Evolutionary conservation across 2,797 vertebrate genomes (phyloP), one percentile per base, ranked within the genome.

Genomic region (Monodelphis domestica): DNA sequence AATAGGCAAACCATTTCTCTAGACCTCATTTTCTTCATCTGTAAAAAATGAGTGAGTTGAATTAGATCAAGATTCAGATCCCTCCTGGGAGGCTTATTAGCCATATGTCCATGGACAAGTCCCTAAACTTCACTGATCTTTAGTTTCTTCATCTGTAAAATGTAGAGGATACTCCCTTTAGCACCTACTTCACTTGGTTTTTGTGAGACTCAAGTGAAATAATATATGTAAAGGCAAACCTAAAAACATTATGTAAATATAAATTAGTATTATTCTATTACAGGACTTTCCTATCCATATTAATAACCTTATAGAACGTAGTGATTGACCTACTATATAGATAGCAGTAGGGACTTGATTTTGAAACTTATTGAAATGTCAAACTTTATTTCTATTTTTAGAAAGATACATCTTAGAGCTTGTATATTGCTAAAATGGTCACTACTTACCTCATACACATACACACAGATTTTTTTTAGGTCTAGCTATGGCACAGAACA

Each of bases 331-430:
- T 12, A 91, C 52, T 53, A 93, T 88, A 90, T 63, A 93, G 6
- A 38, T 24, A 93, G 90, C 93, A 89, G 30, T 59, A 78, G 17
- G 21, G n/a, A 17, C n/a, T 78, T 78, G n/a, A 38, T 24, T 78
- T 78, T 38, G 38, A 38, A 70, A 89, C 55, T 94, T 92, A 12
- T 33, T 78, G 14, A 84, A 92, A 70, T 91, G 94, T 84, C 5
- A 54, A 54, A n/a, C 17, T 54, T 78, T 63, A 93, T 91, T 87
- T 88, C 89, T 91, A 2, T 78, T 90, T 55, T 55, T 59, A 50
- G 52, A 53, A 91, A 89, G 55, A 56, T 14, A 63, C 33, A 87
- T 63, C 91, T 53, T 92, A 63, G 50, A 89, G 53, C 56, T 91
- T 50, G 91, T 7, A 84, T 53, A 53, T 53, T 93, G 50, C 57